Conservation (phyloP, 2,113 vertebrate genomes). For the Lophotis ruficrista region DNA sequence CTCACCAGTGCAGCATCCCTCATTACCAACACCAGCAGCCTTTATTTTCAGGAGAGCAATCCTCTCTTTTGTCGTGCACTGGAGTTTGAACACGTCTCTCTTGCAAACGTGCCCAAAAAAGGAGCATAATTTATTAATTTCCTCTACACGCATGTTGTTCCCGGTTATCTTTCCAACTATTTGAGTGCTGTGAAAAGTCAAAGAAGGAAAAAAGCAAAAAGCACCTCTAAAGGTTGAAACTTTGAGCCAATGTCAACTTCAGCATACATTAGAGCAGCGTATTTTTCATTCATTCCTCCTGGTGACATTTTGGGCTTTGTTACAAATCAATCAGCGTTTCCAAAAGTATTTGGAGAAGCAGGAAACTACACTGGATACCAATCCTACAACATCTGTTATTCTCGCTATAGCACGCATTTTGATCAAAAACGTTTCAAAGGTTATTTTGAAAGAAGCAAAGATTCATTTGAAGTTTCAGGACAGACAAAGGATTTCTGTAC, state of each 20-base stretch:
- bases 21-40: not conserved
- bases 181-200: not conserved
- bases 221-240: slow-evolving; percentile 47
- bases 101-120: slow-evolving; percentile 12
- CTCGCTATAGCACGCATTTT: not conserved
- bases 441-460: slow-evolving; percentile 16
- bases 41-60: not conserved
- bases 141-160: not conserved
- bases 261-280: not conserved
- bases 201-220: not conserved
- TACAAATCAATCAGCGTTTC: slow-evolving; percentile 60
- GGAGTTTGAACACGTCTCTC: not conserved
- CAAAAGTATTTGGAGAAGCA: slow-evolving; percentile 40
- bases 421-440: slow-evolving; percentile 34
- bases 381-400: slow-evolving; percentile 15
- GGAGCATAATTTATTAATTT: slow-evolving; percentile 32
- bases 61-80: not conserved
- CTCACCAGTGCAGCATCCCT: not conserved
- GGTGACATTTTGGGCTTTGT: slow-evolving; percentile 58
- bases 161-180: not conserved
- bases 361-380: not conserved
- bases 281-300: slow-evolving; percentile 41
- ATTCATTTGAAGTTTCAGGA: slow-evolving; percentile 8
- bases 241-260: slow-evolving; percentile 32
- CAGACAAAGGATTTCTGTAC: not conserved